A percentile compares a stretch with the other conserved stretches of the same genome.
Conservation (phyloP, 1,140 invertebrate genomes). For the Propsilocerus akamusi region DNA sequence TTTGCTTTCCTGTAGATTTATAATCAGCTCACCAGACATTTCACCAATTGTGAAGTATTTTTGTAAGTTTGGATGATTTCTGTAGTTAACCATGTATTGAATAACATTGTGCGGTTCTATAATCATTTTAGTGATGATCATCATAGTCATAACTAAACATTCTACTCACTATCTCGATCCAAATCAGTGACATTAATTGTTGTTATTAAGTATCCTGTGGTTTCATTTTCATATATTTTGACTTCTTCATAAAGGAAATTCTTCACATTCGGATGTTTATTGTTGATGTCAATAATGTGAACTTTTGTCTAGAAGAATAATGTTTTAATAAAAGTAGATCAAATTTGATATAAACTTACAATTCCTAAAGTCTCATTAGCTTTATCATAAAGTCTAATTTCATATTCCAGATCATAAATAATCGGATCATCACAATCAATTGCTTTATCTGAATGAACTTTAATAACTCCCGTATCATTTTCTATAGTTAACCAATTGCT, state of each 20-base stretch:
- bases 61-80: conserved; percentile 19
- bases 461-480: conserved; percentile 23
- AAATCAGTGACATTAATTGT: conserved; percentile 22
- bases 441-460: conserved; percentile 17
- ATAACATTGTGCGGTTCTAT: conserved; percentile 24
- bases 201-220: conserved; percentile 16
- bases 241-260: too few relatives aligned
- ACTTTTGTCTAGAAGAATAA: conserved; percentile 26
- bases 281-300: conserved; percentile 29
- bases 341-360: conserved; percentile 12
- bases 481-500: conserved; percentile 25
- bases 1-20: conserved; percentile 21
- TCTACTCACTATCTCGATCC: conserved; percentile 31
- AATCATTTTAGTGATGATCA: too few relatives aligned
- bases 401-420: conserved; percentile 24
- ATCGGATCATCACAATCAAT: conserved; percentile 29
- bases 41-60: conserved; percentile 27
- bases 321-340: not conserved
- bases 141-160: too few relatives aligned
- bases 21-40: conserved; percentile 21
- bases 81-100: conserved; percentile 23
- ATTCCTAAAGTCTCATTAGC: conserved; percentile 20
- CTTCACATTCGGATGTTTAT: conserved; percentile 21
- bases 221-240: conserved; percentile 24
- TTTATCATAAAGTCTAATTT: conserved; percentile 25